Evolutionary conservation across 2,888 invertebrate genomes (phyloP).

Genomic region (Clitarchus hookeri): DNA sequence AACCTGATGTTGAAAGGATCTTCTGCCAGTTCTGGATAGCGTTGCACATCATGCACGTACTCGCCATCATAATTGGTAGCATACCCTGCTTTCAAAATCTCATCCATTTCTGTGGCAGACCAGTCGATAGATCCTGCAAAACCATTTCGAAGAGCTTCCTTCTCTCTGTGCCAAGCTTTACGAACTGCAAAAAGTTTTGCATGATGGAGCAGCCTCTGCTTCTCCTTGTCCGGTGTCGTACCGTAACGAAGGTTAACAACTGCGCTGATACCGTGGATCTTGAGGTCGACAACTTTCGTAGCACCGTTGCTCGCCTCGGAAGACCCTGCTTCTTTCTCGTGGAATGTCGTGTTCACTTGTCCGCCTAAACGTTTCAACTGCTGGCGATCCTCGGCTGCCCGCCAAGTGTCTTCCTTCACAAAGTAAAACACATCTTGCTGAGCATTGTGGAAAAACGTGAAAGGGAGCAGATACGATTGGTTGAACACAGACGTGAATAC

Average conservation of each 20-base stretch:
- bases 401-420: constrained; percentile 89
- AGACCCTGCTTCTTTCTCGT: constrained; percentile 73
- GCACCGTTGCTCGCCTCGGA: constrained; percentile 40
- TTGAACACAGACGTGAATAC: constrained; percentile 93
- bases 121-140: constrained; percentile 80
- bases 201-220: constrained; percentile 86
- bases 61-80: constrained; percentile 87
- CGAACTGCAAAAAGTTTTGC: constrained; percentile 84
- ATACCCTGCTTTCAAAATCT: constrained; percentile 82
- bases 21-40: constrained; percentile 92
- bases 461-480: constrained; percentile 82
- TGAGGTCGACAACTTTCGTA: constrained; percentile 69
- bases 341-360: constrained; percentile 89
- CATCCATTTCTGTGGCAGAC: constrained; percentile 86
- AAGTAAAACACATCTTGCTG: constrained; percentile 93
- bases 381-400: constrained; percentile 84
- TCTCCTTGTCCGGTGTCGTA: constrained; percentile 87
- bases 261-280: constrained; percentile 88
- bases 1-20: constrained; percentile 95
- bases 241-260: constrained; percentile 95
- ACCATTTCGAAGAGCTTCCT: constrained; percentile 79
- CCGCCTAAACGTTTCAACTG: constrained; percentile 88
- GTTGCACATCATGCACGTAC: constrained; percentile 86
- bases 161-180: constrained; percentile 92
- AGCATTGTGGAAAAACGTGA: constrained; percentile 85